Percentiles rank a stretch among this genome's conserved stretches.
phyloP scores from a whole-genome alignment of 2,797 vertebrate genomes.

The Leptoclinus maculatus region DNA sequence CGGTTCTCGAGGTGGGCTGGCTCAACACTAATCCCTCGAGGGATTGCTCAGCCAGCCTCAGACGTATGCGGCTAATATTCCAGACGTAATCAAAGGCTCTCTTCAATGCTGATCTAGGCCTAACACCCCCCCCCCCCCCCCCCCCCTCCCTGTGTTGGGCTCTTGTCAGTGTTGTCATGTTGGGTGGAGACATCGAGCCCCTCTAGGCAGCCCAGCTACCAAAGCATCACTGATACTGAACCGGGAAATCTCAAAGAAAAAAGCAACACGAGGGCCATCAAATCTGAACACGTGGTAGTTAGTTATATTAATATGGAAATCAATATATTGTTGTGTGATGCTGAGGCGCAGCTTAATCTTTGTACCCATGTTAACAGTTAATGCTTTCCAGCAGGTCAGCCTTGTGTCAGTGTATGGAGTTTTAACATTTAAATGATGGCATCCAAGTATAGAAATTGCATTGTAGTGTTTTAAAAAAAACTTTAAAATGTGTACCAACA shows the following conservation, averaged over 20 bases:
- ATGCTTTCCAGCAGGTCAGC: neutral
- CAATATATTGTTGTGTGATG: neutral
- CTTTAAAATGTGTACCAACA: neutral
- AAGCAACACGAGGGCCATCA: neutral
- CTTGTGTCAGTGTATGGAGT: neutral
- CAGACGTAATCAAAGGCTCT: conserved; percentile 77
- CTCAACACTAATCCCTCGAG: conserved; percentile 71
- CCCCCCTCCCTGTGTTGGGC: conserved; percentile 10
- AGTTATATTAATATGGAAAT: neutral
- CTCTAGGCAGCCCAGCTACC: conserved; percentile 23
- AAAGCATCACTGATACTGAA: conserved; percentile 9
- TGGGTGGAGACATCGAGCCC: conserved; percentile 28
- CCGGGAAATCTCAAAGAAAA: conserved; percentile 5
- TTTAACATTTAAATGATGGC: neutral
- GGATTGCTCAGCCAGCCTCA: conserved; percentile 66
- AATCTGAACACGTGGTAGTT: neutral
- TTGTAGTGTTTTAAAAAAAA: neutral
- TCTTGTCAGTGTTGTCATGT: conserved; percentile 55
- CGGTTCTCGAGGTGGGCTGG: conserved; percentile 63
- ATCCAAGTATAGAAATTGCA: neutral
- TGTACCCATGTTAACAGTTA: neutral
- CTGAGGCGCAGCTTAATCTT: neutral
- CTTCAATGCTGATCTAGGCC: conserved; percentile 67
- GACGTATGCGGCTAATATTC: conserved; percentile 70
- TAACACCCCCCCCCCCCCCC: conserved; percentile 50